Evolutionary conservation across 2,797 vertebrate species (phyloP).

Genomic region (Coendou prehensilis): DNA sequence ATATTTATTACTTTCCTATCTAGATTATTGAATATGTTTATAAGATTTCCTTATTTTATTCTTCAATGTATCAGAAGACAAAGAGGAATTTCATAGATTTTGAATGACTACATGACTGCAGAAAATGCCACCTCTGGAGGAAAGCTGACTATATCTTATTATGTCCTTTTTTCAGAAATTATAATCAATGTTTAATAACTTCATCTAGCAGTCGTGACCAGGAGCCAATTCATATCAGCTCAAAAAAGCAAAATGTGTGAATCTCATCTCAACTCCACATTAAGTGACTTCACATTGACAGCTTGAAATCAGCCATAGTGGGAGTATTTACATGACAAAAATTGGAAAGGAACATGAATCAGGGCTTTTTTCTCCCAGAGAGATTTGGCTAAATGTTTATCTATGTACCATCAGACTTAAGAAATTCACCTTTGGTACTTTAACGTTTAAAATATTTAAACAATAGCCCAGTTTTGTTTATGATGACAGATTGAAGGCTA

Average conservation of each 20-base stretch:
- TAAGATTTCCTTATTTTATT: conserved; percentile 48
- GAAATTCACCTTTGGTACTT: conserved; percentile 43
- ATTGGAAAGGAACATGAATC: not conserved
- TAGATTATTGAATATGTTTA: conserved; percentile 27
- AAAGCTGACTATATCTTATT: conserved; percentile 20
- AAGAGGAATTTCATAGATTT: conserved; percentile 54
- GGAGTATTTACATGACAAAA: conserved; percentile 42
- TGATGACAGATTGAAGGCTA: not conserved
- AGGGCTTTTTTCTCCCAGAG: not conserved
- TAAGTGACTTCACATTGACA: conserved; percentile 18
- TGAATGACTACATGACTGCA: conserved; percentile 22
- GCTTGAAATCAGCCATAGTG: not conserved
- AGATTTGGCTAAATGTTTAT: conserved; percentile 10
- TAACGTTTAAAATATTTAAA: conserved; percentile 30
- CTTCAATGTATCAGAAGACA: conserved; percentile 1
- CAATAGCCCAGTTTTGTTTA: conserved; percentile 19
- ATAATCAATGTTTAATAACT: conserved; percentile 50
- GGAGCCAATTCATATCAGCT: not conserved
- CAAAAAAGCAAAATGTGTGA: not conserved
- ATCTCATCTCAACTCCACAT: not conserved
- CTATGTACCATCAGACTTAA: not conserved
- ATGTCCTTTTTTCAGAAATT: conserved; percentile 26
- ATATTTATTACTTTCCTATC: conserved; percentile 18
- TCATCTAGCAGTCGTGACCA: not conserved
- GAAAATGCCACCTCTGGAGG: not conserved